Conservation (phyloP, 1,140 invertebrate species). For the Pseudomyrmex concolor region DNA sequence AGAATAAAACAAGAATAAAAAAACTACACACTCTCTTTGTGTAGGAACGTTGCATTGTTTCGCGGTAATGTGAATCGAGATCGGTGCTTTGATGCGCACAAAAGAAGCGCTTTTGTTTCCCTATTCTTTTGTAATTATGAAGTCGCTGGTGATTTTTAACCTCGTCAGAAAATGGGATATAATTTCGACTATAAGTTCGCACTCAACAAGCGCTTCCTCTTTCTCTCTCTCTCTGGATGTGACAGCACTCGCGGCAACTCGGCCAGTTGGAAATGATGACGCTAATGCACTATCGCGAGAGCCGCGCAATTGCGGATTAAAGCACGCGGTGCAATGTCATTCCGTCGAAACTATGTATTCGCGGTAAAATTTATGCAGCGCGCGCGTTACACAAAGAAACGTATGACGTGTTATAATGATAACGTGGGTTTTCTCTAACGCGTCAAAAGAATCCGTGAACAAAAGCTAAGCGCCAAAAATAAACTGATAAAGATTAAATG, state of each 20-base stretch:
- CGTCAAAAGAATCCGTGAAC: conserved; percentile 4
- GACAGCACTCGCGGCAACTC: conserved; percentile 25
- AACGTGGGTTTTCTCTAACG: conserved; percentile 1
- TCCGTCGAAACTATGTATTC: background rate
- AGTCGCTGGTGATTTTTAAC: conserved; percentile 22
- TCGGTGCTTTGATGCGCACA: background rate
- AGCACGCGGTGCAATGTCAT: background rate
- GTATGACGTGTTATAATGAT: background rate
- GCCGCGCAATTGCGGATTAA: background rate
- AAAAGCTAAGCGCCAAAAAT: background rate
- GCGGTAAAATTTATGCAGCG: conserved; percentile 8
- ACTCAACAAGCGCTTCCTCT: conserved; percentile 13
- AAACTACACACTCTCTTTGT: no score
- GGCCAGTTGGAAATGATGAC: conserved; percentile 38
- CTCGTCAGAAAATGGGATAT: background rate
- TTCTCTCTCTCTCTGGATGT: background rate
- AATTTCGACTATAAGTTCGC: conserved; percentile 24
- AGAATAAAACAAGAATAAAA: background rate
- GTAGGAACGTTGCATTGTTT: no score
- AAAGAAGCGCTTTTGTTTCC: background rate
- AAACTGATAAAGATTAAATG: conserved; percentile 7
- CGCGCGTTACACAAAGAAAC: background rate
- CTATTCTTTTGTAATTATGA: conserved; percentile 7
- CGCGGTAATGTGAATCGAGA: background rate
- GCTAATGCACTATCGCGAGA: conserved; percentile 30